phyloP scores from a whole-genome alignment of 2,888 invertebrate genomes.

The Synergus gifuensis region DNA sequence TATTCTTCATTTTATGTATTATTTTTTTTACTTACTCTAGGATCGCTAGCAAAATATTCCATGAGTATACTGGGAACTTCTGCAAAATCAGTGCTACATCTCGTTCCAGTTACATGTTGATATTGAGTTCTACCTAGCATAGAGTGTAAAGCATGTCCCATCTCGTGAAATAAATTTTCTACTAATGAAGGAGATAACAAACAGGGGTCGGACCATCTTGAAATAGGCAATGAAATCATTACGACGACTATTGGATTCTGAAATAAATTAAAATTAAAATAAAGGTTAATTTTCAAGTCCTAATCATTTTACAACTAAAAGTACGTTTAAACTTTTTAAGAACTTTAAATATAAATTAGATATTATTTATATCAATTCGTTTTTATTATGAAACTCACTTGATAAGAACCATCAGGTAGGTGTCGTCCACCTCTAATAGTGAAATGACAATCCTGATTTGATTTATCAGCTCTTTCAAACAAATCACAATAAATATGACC shows the following conservation, averaged over 20 bases:
- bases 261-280: conserved; percentile 46
- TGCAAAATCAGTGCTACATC: conserved; percentile 98
- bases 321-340: background rate
- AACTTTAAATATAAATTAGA: background rate
- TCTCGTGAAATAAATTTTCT: conserved; percentile 98
- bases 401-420: conserved; percentile 88
- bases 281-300: background rate
- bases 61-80: conserved; percentile 99
- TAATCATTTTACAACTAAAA: background rate
- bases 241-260: conserved; percentile 94
- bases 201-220: conserved; percentile 87
- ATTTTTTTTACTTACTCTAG: conserved; percentile 81
- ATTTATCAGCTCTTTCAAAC: conserved; percentile 94
- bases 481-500: conserved; percentile 99
- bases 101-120: conserved; percentile 98
- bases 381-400: conserved; percentile 78
- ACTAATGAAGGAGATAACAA: conserved; percentile 90
- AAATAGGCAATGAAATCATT: conserved; percentile 91
- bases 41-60: conserved; percentile 97
- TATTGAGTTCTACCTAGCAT: conserved; percentile 97
- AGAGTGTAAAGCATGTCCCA: conserved; percentile 99
- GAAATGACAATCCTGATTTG: conserved; percentile 98
- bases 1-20: background rate
- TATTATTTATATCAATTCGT: conserved; percentile 2
- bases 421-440: conserved; percentile 96